These are phyloP conservation scores for Poeciliopsis occidentalis DNA, from an alignment of 2,113 vertebrate species.

Conservation along the genomic window DNA sequence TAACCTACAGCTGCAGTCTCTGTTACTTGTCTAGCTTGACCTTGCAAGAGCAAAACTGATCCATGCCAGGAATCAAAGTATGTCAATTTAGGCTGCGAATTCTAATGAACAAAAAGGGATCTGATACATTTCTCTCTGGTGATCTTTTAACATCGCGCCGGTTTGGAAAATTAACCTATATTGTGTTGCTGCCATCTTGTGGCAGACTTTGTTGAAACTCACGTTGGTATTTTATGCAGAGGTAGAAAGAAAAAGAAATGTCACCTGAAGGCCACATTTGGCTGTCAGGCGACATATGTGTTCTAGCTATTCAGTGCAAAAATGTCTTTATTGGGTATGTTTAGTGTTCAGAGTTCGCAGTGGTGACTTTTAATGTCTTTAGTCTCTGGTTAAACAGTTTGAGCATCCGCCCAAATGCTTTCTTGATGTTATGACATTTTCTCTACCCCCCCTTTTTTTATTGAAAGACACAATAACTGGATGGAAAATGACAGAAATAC, in stretches of 20 bases:
- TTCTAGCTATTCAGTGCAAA: too few species aligned
- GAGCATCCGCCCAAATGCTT: background rate
- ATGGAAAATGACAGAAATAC: background rate
- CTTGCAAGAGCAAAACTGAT: background rate
- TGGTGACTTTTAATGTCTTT: background rate
- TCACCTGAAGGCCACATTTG: too few species aligned
- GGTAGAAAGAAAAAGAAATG: background rate
- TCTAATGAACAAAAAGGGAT: background rate
- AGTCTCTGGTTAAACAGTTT: background rate
- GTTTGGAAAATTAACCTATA: background rate
- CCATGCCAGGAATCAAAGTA: background rate
- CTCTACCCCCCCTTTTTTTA: background rate
- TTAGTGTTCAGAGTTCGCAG: background rate
- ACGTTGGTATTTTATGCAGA: background rate
- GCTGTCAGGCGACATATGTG: too few species aligned
- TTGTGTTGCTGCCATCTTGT: constrained; percentile 50
- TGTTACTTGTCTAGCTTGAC: background rate
- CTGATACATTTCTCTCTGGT: background rate
- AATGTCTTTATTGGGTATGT: too few species aligned
- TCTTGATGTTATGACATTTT: background rate
- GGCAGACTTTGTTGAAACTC: background rate
- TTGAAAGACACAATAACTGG: background rate
- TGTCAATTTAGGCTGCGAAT: background rate
- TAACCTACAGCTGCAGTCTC: constrained; percentile 1
- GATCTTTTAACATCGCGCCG: background rate